phyloP scores from a whole-genome alignment of 1,140 invertebrate genomes.

The Saccostrea echinata region DNA sequence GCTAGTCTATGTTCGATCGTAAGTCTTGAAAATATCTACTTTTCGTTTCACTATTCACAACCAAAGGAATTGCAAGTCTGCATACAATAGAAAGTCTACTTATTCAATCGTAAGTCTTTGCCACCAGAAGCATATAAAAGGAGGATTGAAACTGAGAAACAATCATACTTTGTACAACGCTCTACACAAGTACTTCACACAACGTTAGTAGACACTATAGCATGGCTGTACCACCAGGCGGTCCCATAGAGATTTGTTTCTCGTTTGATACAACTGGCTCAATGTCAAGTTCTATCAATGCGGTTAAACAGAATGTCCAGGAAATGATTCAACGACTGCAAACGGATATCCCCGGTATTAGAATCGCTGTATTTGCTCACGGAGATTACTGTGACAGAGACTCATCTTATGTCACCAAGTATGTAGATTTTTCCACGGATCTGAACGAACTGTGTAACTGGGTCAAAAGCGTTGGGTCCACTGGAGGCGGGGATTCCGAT shows the following conservation, averaged over 20 bases:
- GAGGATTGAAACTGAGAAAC: background rate
- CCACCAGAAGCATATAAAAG: background rate
- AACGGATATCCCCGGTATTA: constrained; percentile 63
- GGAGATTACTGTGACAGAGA: constrained; percentile 71
- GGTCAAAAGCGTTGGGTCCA: too few relatives aligned
- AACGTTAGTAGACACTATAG: background rate
- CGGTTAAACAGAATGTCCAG: constrained; percentile 70
- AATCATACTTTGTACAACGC: background rate
- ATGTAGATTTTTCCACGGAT: too few relatives aligned
- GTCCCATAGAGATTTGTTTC: constrained; percentile 75
- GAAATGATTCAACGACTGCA: constrained; percentile 70
- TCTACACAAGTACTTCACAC: too few relatives aligned
- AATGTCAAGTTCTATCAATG: constrained; percentile 69
- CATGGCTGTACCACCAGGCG: constrained; percentile 62
- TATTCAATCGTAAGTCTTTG: background rate
- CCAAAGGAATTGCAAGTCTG: background rate
- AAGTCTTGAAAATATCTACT: too few relatives aligned
- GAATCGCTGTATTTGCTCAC: constrained; percentile 67
- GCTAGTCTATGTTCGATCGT: too few relatives aligned
- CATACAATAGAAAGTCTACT: background rate
- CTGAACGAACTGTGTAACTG: too few relatives aligned
- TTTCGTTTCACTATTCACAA: background rate
- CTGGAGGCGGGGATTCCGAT: too few relatives aligned
- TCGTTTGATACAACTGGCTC: constrained; percentile 78
- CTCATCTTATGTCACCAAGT: constrained; percentile 68